Evolutionary conservation across 2,113 vertebrate genomes (phyloP), one percentile per base, ranked within the genome.

Genomic region (Sphyrna mokarran): DNA sequence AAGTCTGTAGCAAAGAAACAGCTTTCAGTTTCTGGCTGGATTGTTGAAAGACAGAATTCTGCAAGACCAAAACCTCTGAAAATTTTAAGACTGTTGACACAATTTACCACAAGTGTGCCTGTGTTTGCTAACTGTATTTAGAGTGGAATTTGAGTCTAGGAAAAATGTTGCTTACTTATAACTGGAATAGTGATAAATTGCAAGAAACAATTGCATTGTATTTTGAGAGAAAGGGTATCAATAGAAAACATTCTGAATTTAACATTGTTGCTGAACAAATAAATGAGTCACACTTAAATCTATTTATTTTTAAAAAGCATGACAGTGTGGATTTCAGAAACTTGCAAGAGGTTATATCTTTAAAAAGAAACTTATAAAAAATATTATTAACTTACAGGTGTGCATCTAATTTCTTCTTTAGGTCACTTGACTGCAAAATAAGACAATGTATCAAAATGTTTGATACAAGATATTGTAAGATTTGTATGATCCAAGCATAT

Each of bases 371-470:
- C 37, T 83, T 43, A 5, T 1, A 54, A 54, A 54, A 40, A 83
- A 7, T 40, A 83, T 16, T 43, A 63, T 93, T 93, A 68, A 93
- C 99, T 99, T 98, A 99, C 99, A 99, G 98, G 96, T 99, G 99
- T 78, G 99, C 99, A 97, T 98, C 99, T 96, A 99, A 97, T 95
- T 98, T 99, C 97, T 98, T 97, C 97, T 99, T 99, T 97, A 99
- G 96, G 96, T 99, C 98, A 96, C 97, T 98, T 94, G 99, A 99
- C 99, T 99, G 95, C 4, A 97, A 98, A 96, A 96, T 95, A 97
- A 96, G 97, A 85, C 54, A n/a, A 22, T 29, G n/a, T 61, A 33
- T 90, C 93, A 70, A 72, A 43, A 70, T 76, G 22, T 95, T 95
- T 95, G 18, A 1, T 9, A 95, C 20, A 72, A 72, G 54, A 68